These are phyloP conservation scores for Falco biarmicus DNA, from an alignment of 2,797 vertebrate species.

Conservation along the genomic window DNA sequence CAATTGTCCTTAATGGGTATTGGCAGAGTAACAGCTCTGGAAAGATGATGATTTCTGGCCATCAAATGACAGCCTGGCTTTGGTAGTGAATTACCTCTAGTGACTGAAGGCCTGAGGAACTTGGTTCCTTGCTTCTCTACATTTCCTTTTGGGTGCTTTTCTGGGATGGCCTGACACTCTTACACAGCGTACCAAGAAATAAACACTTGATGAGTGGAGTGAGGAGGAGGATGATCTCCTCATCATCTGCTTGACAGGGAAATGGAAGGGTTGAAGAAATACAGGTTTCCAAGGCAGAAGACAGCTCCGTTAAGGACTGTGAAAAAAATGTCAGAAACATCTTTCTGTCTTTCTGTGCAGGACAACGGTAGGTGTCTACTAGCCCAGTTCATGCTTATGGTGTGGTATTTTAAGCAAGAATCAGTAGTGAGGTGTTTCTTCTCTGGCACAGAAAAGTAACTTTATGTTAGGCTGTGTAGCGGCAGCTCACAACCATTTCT, in stretches of 20 bases:
- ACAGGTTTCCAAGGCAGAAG: background rate
- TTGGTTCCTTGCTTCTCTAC: background rate
- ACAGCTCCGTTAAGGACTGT: background rate
- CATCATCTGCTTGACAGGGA: background rate
- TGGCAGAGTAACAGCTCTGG: background rate
- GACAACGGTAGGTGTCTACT: background rate
- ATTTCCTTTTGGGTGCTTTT: background rate
- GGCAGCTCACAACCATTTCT: background rate
- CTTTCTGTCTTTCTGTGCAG: background rate
- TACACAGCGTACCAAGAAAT: background rate
- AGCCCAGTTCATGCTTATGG: background rate
- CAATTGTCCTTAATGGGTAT: background rate
- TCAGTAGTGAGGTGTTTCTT: background rate
- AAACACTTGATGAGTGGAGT: background rate
- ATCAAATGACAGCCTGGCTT: background rate
- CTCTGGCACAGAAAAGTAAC: background rate
- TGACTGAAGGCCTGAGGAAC: background rate
- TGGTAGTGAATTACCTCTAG: background rate
- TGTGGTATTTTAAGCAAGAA: background rate
- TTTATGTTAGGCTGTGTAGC: background rate
- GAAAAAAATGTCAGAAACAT: background rate
- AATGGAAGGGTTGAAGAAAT: background rate
- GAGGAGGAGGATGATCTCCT: background rate
- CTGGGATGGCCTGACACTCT: background rate
- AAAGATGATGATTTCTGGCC: background rate